phyloP scores from a whole-genome alignment of 1,140 invertebrate genomes.

The Sminthurinus signatus region DNA sequence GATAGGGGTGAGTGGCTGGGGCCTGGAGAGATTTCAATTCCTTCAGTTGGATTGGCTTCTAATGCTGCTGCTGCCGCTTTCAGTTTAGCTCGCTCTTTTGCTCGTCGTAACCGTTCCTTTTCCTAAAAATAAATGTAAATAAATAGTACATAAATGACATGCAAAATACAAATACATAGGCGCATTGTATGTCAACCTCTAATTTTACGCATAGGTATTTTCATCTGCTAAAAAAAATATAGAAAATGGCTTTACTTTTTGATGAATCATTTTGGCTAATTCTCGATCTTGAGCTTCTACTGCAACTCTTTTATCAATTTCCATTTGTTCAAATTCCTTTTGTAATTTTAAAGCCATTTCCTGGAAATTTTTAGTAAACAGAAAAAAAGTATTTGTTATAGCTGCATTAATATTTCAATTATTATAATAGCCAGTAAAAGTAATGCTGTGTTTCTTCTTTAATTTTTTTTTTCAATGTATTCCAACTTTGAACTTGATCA shows the following conservation, averaged over 20 bases:
- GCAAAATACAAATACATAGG: not conserved
- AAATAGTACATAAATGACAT: not conserved
- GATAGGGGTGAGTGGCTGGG: not conserved
- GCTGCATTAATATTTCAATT: too few species aligned
- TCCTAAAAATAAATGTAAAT: constrained; percentile 50
- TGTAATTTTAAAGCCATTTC: constrained; percentile 60
- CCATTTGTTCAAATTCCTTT: constrained; percentile 55
- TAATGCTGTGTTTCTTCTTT: too few species aligned
- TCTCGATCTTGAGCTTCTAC: constrained; percentile 89
- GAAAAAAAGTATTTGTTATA: too few species aligned
- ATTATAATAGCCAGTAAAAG: too few species aligned
- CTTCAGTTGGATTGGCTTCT: not conserved
- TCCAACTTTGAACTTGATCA: too few species aligned
- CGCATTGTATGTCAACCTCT: not conserved
- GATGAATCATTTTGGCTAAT: constrained; percentile 79
- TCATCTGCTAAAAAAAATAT: not conserved
- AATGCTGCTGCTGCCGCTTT: constrained; percentile 52
- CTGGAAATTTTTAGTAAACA: too few species aligned
- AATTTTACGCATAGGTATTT: not conserved
- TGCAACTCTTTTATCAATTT: constrained; percentile 65
- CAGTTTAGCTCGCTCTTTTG: constrained; percentile 58
- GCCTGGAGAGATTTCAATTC: not conserved
- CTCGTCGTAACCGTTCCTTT: constrained; percentile 59
- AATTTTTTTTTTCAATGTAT: too few species aligned
- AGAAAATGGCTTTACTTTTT: constrained; percentile 53